Evolutionary conservation across 2,113 vertebrate species (phyloP).

Genomic region (Gasterosteus nipponicus): DNA sequence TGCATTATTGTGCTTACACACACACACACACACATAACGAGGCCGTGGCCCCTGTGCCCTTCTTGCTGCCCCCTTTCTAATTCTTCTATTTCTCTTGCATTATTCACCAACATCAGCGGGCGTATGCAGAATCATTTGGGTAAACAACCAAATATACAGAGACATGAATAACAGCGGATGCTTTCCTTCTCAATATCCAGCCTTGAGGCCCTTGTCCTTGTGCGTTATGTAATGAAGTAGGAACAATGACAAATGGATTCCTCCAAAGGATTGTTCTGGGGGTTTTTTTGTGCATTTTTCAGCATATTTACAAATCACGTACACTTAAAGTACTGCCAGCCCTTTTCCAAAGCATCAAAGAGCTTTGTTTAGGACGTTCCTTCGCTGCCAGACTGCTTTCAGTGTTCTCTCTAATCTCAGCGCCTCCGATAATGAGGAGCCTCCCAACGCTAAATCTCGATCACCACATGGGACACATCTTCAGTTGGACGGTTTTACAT

Average conservation of each 20-base stretch:
- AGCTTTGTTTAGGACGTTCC: neutral
- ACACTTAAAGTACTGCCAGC: neutral
- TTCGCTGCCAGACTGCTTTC: neutral
- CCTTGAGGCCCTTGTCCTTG: conserved; percentile 20
- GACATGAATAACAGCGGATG: conserved; percentile 16
- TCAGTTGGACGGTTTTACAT: neutral
- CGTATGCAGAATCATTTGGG: neutral
- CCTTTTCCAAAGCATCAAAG: neutral
- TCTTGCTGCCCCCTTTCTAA: conserved; percentile 44
- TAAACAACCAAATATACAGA: neutral
- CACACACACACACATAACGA: neutral
- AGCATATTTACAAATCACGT: conserved; percentile 37
- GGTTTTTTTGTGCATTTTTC: conserved; percentile 28
- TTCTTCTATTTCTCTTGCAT: conserved; percentile 7
- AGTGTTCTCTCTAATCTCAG: neutral
- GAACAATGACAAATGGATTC: conserved; percentile 33
- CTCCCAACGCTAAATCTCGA: neutral
- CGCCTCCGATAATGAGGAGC: neutral
- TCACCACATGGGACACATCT: neutral
- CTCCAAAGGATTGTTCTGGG: conserved; percentile 18
- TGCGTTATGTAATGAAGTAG: conserved; percentile 27
- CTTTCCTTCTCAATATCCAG: conserved; percentile 19
- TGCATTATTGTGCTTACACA: neutral
- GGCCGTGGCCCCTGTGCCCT: neutral
- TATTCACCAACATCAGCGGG: conserved; percentile 35